Percentiles rank a stretch among this genome's conserved stretches.
These are phyloP conservation scores for Lineus longissimus DNA, from an alignment of 1,140 invertebrate species.

Conservation along the genomic window DNA sequence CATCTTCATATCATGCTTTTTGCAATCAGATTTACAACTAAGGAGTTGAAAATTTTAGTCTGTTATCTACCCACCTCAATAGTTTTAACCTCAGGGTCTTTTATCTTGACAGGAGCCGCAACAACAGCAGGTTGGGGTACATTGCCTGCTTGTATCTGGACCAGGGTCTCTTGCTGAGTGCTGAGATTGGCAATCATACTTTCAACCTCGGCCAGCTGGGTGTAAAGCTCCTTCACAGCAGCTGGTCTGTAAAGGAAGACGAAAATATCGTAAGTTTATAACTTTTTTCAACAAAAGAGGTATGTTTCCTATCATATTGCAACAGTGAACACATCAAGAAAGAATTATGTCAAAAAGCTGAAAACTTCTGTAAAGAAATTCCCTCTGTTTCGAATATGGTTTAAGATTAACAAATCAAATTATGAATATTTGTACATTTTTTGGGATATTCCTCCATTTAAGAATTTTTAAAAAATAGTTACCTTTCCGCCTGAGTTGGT, in stretches of 20 bases:
- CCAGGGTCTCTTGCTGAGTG: slow-evolving; percentile 34
- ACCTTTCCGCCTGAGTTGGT: slow-evolving; percentile 46
- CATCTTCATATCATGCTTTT: no score
- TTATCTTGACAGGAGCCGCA: slow-evolving; percentile 23
- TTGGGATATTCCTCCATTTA: not conserved
- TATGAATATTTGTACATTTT: no score
- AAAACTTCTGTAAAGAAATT: no score
- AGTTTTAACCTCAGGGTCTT: slow-evolving; percentile 37
- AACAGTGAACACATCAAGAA: no score
- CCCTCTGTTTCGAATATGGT: no score
- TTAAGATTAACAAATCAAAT: no score
- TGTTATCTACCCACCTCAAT: slow-evolving; percentile 32
- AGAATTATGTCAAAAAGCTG: not conserved
- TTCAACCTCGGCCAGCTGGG: slow-evolving; percentile 32
- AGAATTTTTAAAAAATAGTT: not conserved
- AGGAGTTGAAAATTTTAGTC: no score
- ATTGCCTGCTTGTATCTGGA: slow-evolving; percentile 32
- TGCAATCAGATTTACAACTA: no score
- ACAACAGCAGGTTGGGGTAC: slow-evolving; percentile 24
- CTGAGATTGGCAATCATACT: slow-evolving; percentile 37
- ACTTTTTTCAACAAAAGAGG: no score
- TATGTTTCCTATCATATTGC: no score
- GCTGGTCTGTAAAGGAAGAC: slow-evolving; percentile 26
- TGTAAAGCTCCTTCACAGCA: slow-evolving; percentile 40
- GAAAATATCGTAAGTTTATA: not conserved